Evolutionary conservation across 2,888 invertebrate genomes (phyloP), one percentile per base, ranked within the genome.

Genomic region (Pantelozetes paolii): DNA sequence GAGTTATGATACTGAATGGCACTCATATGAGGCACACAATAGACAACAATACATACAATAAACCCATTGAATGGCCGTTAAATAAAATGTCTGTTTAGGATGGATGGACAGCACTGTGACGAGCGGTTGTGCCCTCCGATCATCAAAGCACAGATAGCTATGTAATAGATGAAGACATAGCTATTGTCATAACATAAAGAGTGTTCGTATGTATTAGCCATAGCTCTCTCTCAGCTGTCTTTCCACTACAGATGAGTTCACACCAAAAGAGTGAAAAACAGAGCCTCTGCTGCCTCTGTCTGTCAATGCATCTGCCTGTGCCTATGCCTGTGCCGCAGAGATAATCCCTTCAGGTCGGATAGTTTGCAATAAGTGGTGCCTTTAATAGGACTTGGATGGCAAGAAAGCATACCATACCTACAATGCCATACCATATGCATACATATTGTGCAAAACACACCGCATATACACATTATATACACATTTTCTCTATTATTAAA

Each of bases 201-300:
- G 36, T 26, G 18, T 64, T 64, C 64, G 28, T 30, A 36, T 36
- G 20, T 32, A 18, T 64, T 28, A 59, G 9, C 59, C 59, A 59
- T 59, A 28, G 59, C n/a, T 64, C 40, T 36, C 64, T 64, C 32
- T 64, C 64, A 64, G 64, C 64, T 64, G 64, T 64, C 64, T 64
- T 64, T 64, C 64, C 40, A 64, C 32, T 64, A 64, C 64, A 64
- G 64, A 64, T 64, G 64, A 64, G 64, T 64, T 64, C 30, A 64
- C 64, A 64, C 64, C 64, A 64, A 64, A 64, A 64, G 64, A 64
- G 64, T 64, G 64, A 64, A 64, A 64, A 64, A 40, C 64, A 64
- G 20, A 36, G 40, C 64, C 64, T 64, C 64, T 64, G 64, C 32
- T 59, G 28, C 26, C 26, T 26, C 26, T 59, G 30, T 59, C 28